phyloP scores from a whole-genome alignment of 2,113 vertebrate genomes.

The Dunckerocampus dactyliophorus region DNA sequence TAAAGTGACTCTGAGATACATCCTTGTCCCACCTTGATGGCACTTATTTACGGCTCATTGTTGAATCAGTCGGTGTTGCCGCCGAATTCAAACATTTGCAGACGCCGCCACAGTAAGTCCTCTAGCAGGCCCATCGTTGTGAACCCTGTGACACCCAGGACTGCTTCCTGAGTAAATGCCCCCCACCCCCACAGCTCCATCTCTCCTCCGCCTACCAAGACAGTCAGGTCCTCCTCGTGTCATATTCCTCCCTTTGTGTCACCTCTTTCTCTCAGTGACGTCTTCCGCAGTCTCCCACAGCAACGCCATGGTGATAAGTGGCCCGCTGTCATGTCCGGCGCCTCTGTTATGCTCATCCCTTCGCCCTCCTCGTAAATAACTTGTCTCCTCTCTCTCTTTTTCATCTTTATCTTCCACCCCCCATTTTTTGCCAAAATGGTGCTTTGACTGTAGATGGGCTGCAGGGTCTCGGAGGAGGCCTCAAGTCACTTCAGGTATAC shows the following conservation, averaged over 20 bases:
- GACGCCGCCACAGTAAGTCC: slow-evolving; percentile 4
- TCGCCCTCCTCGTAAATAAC: slow-evolving; percentile 75
- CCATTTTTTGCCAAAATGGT: slow-evolving; percentile 46
- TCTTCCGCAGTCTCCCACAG: slow-evolving; percentile 72
- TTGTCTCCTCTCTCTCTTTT: slow-evolving; percentile 46
- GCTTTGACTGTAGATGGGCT: slow-evolving; percentile 55
- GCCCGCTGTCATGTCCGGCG: slow-evolving; percentile 71
- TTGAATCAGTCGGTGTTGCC: slow-evolving; percentile 27
- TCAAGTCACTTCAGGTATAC: too few relatives aligned
- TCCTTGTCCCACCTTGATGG: slow-evolving; percentile 5
- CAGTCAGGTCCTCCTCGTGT: slow-evolving; percentile 48
- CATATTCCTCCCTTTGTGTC: slow-evolving; percentile 69
- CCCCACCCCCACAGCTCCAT: slow-evolving; percentile 18
- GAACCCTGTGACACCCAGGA: slow-evolving; percentile 46
- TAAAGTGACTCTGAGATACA: not conserved
- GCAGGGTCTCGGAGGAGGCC: slow-evolving; percentile 37
- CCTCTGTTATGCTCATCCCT: slow-evolving; percentile 70
- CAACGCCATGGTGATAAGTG: slow-evolving; percentile 74
- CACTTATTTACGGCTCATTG: slow-evolving; percentile 25
- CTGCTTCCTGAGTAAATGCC: slow-evolving; percentile 32
- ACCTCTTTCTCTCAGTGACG: slow-evolving; percentile 69
- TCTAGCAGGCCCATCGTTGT: slow-evolving; percentile 27
- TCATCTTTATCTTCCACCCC: slow-evolving; percentile 33
- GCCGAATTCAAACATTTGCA: slow-evolving; percentile 30
- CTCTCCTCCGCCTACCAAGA: slow-evolving; percentile 42